These are phyloP conservation scores for Tauraco erythrolophus DNA, from an alignment of 2,113 vertebrate species.

Conservation along the genomic window DNA sequence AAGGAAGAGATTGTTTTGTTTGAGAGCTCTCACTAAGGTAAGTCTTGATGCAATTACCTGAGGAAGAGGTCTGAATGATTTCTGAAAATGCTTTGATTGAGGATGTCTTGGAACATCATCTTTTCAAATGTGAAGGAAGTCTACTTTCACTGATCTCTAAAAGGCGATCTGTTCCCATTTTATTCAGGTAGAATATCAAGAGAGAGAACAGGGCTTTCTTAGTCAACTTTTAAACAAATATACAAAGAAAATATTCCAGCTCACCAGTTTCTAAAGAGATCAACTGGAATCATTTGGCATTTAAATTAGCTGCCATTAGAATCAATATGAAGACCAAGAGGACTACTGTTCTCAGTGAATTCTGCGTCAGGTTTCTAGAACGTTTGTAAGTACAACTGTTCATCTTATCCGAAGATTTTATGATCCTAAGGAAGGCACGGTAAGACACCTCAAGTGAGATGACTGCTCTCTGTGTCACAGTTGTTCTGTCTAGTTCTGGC, in stretches of 20 bases:
- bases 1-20: not conserved
- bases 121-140: not conserved
- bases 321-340: not conserved
- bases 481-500: not conserved
- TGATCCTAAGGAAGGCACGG: slow-evolving; percentile 87
- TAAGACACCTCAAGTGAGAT: slow-evolving; percentile 70
- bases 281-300: not conserved
- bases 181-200: not conserved
- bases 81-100: not conserved
- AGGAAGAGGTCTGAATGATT: not conserved
- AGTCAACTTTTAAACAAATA: not conserved
- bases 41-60: not conserved
- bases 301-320: not conserved
- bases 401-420: slow-evolving; percentile 96
- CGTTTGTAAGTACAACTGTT: slow-evolving; percentile 82
- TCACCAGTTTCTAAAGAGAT: not conserved
- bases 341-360: not conserved
- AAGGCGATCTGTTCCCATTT: not conserved
- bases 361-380: not conserved
- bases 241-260: not conserved
- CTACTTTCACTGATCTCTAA: not conserved
- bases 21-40: not conserved
- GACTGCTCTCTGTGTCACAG: not conserved
- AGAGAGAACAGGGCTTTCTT: not conserved
- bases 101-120: not conserved